Conservation (phyloP, 2,888 invertebrate species). For the Schizotus pectinicornis region DNA sequence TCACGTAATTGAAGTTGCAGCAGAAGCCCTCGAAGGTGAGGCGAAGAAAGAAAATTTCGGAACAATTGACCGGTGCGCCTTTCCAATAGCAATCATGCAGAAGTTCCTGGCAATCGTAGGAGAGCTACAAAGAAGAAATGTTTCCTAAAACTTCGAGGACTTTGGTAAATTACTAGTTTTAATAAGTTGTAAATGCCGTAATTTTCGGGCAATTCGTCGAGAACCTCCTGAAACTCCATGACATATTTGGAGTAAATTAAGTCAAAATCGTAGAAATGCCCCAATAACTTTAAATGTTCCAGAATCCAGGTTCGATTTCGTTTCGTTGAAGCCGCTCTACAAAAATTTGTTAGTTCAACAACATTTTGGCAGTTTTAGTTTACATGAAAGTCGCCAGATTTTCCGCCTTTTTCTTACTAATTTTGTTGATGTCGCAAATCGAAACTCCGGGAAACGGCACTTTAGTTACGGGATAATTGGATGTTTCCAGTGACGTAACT, state of each 20-base stretch:
- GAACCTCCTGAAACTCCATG: constrained; percentile 30
- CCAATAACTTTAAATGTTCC: constrained; percentile 41
- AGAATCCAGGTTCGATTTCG: constrained; percentile 15
- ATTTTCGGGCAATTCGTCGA: constrained; percentile 23
- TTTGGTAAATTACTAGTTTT: no score
- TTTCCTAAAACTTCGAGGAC: neutral
- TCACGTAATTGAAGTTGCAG: constrained; percentile 54
- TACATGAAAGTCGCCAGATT: constrained; percentile 56
- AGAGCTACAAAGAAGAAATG: neutral
- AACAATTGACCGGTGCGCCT: constrained; percentile 54
- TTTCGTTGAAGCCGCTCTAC: constrained; percentile 12
- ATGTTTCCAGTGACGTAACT: constrained; percentile 60
- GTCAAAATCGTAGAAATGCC: constrained; percentile 46
- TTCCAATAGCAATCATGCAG: constrained; percentile 61
- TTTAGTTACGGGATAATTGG: constrained; percentile 62
- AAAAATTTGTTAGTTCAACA: neutral
- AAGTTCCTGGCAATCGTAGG: constrained; percentile 62
- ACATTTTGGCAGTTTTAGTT: constrained; percentile 38
- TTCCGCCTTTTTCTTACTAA: constrained; percentile 59
- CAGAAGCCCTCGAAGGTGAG: constrained; percentile 65
- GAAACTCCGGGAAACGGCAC: constrained; percentile 70
- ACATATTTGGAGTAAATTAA: constrained; percentile 23
- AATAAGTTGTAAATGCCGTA: no score
- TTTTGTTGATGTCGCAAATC: constrained; percentile 68
- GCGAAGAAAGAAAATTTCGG: constrained; percentile 57